A percentile compares a stretch with the other conserved stretches of the same genome.
phyloP scores from a whole-genome alignment of 2,888 invertebrate species.

The Marronus borbonicus region DNA sequence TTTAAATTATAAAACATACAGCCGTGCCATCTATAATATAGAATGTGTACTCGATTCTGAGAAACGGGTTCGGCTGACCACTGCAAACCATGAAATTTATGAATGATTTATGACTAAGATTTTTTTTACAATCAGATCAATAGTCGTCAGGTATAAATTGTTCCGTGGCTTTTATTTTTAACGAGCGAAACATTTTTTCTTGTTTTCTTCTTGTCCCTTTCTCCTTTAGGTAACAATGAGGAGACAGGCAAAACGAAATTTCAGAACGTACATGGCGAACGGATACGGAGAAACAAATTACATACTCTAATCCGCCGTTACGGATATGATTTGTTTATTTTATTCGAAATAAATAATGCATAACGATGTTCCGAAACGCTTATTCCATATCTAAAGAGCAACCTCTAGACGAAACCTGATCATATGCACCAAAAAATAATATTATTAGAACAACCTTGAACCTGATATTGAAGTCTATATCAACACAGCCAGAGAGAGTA shows the following conservation, averaged over 20 bases:
- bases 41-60: constrained; percentile 30
- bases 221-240: not conserved
- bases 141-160: constrained; percentile 46
- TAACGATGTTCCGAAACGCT: too few relatives aligned
- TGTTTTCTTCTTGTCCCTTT: not conserved
- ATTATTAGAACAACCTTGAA: constrained; percentile 48
- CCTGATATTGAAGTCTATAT: constrained; percentile 47
- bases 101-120: constrained; percentile 47
- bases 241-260: not conserved
- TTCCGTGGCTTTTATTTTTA: constrained; percentile 45
- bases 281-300: not conserved
- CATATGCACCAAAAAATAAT: constrained; percentile 2
- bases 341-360: constrained; percentile 1
- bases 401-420: not conserved
- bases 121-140: constrained; percentile 41
- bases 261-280: too few relatives aligned
- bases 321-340: too few relatives aligned
- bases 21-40: constrained; percentile 42
- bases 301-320: not conserved
- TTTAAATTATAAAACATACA: constrained; percentile 25
- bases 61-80: constrained; percentile 38
- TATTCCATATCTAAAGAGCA: too few relatives aligned
- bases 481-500: constrained; percentile 13
- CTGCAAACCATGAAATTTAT: constrained; percentile 50
- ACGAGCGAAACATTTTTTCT: constrained; percentile 21